Evolutionary conservation across 2,113 vertebrate species (phyloP).

Genomic region (Rattus rattus): DNA sequence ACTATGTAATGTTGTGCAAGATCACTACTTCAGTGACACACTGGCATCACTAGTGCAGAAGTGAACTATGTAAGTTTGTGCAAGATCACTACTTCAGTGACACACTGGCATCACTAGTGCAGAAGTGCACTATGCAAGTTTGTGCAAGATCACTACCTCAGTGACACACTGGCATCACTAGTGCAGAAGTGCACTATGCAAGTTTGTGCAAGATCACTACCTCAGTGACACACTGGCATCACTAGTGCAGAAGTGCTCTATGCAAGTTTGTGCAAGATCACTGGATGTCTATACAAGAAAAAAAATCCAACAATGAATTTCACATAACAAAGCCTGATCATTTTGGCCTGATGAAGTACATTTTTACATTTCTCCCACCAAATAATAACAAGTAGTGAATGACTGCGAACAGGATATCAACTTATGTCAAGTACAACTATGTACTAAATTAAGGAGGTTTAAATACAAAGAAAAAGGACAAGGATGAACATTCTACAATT

Average conservation of each 20-base stretch:
- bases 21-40: too few species aligned
- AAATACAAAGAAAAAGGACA: background rate
- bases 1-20: too few species aligned
- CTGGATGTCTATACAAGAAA: background rate
- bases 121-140: too few species aligned
- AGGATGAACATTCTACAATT: background rate
- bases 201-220: too few species aligned
- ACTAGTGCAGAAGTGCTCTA: too few species aligned
- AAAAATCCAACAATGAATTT: background rate
- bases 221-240: too few species aligned
- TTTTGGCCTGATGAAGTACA: rapidly evolving
- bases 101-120: background rate
- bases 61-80: too few species aligned
- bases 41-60: too few species aligned
- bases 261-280: background rate
- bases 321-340: background rate
- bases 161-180: too few species aligned
- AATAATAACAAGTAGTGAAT: background rate
- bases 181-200: too few species aligned
- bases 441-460: background rate
- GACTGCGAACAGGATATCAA: background rate
- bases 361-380: background rate
- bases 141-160: too few species aligned
- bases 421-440: background rate
- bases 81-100: too few species aligned